Evolutionary conservation across 2,888 invertebrate genomes (phyloP).

Genomic region (Myopa tessellatipennis): DNA sequence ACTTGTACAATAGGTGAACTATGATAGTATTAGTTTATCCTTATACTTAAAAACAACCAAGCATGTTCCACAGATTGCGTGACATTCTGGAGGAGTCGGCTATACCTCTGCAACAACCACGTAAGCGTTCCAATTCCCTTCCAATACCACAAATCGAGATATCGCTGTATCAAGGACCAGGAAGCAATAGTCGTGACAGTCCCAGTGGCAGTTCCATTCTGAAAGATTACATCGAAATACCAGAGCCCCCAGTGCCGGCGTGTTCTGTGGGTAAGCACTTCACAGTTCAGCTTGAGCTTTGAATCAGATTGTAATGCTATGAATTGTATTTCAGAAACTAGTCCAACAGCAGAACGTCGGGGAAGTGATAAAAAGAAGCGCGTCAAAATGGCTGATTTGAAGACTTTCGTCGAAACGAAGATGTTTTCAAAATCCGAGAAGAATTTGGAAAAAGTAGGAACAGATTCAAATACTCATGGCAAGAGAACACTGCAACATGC

Average conservation of each 20-base stretch:
- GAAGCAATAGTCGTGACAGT: slow-evolving; percentile 67
- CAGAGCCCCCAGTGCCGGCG: slow-evolving; percentile 74
- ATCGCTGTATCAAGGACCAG: slow-evolving; percentile 84
- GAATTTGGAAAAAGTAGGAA: slow-evolving; percentile 88
- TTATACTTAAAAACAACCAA: neutral
- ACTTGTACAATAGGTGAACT: slow-evolving; percentile 83
- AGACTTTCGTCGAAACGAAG: slow-evolving; percentile 92
- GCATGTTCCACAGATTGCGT: slow-evolving; percentile 73
- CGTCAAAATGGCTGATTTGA: slow-evolving; percentile 92
- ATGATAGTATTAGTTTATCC: neutral
- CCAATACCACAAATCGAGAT: slow-evolving; percentile 94
- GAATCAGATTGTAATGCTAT: neutral
- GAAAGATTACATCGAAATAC: slow-evolving; percentile 83
- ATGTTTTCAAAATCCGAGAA: slow-evolving; percentile 91
- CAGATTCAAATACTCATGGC: slow-evolving; percentile 70
- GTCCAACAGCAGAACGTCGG: slow-evolving; percentile 70
- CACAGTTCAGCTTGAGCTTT: too few species aligned
- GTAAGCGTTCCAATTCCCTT: slow-evolving; percentile 90
- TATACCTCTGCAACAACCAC: slow-evolving; percentile 80
- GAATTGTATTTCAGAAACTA: slow-evolving; percentile 49
- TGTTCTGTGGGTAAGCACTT: slow-evolving; percentile 56
- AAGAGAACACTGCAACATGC: slow-evolving; percentile 75
- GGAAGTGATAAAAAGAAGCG: slow-evolving; percentile 87
- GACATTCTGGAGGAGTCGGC: slow-evolving; percentile 87
- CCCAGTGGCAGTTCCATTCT: slow-evolving; percentile 66